These are phyloP conservation scores for Numenius arquata DNA, from an alignment of 2,113 vertebrate species.

Conservation along the genomic window DNA sequence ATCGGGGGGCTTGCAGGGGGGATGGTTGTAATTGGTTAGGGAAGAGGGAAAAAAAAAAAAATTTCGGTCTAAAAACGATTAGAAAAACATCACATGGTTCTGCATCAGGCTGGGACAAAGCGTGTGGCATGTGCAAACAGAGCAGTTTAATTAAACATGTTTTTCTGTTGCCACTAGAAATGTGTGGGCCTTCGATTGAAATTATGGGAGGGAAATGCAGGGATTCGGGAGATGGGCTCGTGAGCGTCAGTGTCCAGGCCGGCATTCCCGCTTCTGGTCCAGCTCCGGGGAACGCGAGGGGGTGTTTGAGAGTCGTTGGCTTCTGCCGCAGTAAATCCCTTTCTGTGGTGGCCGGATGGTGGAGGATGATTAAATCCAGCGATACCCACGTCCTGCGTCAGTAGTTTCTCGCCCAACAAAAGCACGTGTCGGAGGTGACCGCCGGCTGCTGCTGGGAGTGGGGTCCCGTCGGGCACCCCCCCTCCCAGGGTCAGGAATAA, in stretches of 20 bases:
- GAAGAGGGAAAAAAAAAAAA: background rate
- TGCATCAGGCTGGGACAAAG: background rate
- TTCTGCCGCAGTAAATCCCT: accelerated
- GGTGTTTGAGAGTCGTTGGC: background rate
- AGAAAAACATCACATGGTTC: background rate
- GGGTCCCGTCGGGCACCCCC: background rate
- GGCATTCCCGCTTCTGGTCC: background rate
- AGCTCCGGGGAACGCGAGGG: background rate
- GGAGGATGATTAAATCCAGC: background rate
- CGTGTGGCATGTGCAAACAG: background rate
- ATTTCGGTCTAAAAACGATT: background rate
- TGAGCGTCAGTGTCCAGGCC: background rate
- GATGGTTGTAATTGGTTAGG: background rate
- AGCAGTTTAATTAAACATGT: background rate
- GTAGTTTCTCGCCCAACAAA: accelerated
- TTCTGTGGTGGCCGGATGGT: background rate
- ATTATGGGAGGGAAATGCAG: background rate
- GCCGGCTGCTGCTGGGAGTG: background rate
- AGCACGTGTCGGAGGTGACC: accelerated
- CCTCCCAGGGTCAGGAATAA: background rate
- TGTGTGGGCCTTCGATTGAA: background rate
- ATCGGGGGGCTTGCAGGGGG: background rate
- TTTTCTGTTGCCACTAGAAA: background rate
- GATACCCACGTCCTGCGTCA: accelerated
- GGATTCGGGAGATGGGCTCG: accelerated